These are phyloP conservation scores for Solea solea DNA, from an alignment of 2,113 vertebrate genomes.

Conservation along the genomic window DNA sequence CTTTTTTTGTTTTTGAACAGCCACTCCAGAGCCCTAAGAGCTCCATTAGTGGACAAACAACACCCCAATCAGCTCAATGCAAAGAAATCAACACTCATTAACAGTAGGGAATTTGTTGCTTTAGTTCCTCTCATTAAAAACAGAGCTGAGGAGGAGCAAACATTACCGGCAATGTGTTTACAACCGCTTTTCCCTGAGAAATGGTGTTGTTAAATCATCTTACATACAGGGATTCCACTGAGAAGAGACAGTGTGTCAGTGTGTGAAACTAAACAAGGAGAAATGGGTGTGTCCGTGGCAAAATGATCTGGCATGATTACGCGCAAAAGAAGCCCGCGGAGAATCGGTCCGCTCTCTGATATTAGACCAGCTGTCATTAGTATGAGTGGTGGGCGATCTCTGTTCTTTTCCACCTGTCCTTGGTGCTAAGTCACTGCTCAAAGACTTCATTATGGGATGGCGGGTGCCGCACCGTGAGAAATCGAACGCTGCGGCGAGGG, in stretches of 20 bases:
- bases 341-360: slow-evolving; percentile 14
- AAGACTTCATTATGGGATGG: slow-evolving; percentile 67
- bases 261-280: background rate
- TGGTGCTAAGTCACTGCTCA: slow-evolving; percentile 56
- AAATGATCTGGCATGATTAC: slow-evolving; percentile 12
- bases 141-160: slow-evolving; percentile 4
- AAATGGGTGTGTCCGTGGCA: background rate
- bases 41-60: slow-evolving; percentile 48
- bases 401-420: slow-evolving; percentile 54
- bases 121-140: slow-evolving; percentile 21
- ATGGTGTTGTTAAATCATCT: background rate
- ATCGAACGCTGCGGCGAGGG: slow-evolving; percentile 48
- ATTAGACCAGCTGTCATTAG: slow-evolving; percentile 49
- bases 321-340: slow-evolving; percentile 7
- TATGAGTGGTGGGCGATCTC: slow-evolving; percentile 39
- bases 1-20: slow-evolving; percentile 18
- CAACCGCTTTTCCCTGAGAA: slow-evolving; percentile 3
- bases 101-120: background rate
- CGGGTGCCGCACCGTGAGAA: slow-evolving; percentile 40
- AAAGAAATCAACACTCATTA: slow-evolving; percentile 42
- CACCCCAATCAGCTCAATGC: slow-evolving; percentile 20
- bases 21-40: slow-evolving; percentile 22
- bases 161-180: background rate
- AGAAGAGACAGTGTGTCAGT: background rate
- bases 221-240: background rate